Conservation (phyloP, 2,797 vertebrate species). For the Myotis pilosus region DNA sequence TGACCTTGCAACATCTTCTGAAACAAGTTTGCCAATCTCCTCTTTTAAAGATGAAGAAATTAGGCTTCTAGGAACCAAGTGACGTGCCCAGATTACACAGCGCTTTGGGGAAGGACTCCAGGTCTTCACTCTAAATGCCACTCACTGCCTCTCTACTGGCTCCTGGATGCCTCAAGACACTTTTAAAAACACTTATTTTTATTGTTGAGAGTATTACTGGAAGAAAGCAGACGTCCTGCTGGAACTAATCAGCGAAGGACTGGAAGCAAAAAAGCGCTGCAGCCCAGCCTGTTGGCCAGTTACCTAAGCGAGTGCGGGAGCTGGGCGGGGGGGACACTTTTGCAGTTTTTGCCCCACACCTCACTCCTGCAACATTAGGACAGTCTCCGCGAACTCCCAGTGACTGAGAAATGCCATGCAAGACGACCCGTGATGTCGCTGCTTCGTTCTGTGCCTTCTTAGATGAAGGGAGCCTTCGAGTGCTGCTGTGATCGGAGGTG, state of each 20-base stretch:
- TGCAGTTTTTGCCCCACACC: background rate
- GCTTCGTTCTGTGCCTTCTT: constrained; percentile 55
- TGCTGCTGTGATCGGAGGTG: constrained; percentile 31
- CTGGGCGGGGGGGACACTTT: background rate
- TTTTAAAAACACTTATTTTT: background rate
- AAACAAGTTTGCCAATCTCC: constrained; percentile 38
- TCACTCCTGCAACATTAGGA: background rate
- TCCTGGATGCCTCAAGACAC: background rate
- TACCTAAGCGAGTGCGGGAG: background rate
- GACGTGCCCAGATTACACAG: constrained; percentile 20
- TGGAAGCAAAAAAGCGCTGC: background rate
- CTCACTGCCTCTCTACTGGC: background rate
- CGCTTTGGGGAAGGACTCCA: constrained; percentile 19
- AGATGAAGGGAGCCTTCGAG: background rate
- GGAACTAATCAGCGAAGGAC: background rate
- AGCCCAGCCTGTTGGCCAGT: background rate
- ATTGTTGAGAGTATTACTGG: background rate
- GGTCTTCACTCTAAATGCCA: background rate
- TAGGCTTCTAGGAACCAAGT: constrained; percentile 49
- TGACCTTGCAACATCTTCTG: constrained; percentile 34
- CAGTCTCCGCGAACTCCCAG: constrained; percentile 32
- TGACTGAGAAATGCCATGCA: constrained; percentile 38
- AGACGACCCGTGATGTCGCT: background rate
- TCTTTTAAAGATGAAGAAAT: constrained; percentile 41
- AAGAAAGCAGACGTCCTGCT: background rate